These are phyloP conservation scores for Phoxinus phoxinus DNA, from an alignment of 2,113 vertebrate genomes.

Conservation along the genomic window DNA sequence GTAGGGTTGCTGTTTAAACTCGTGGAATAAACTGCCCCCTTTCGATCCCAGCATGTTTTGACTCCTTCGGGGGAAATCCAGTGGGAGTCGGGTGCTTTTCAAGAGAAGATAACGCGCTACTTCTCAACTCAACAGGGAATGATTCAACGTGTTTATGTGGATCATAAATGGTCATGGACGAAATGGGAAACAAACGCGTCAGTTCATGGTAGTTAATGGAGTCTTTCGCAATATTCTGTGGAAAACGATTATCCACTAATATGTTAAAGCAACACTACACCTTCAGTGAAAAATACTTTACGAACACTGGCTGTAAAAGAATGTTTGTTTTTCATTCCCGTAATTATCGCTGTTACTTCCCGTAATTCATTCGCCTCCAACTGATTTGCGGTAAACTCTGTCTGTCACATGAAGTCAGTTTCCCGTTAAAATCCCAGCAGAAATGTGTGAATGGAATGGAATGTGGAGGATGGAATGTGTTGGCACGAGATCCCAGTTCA, in stretches of 20 bases:
- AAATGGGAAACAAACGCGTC: not conserved
- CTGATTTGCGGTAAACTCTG: constrained; percentile 51
- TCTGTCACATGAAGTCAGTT: constrained; percentile 47
- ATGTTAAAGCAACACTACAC: not conserved
- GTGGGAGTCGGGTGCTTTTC: not conserved
- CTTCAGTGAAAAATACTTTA: not conserved
- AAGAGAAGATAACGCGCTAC: not conserved
- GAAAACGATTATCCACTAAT: not conserved
- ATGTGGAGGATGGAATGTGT: constrained; percentile 58
- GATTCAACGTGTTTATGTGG: not conserved
- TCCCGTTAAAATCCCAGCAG: constrained; percentile 54
- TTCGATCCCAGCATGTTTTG: constrained; percentile 4
- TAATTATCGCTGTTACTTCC: not conserved
- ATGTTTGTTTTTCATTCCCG: not conserved
- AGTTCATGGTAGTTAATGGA: constrained; percentile 24
- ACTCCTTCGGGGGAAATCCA: not conserved
- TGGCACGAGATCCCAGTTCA: constrained; percentile 32
- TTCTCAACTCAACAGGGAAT: not conserved
- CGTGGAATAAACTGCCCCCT: constrained; percentile 6
- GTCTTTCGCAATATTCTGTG: not conserved
- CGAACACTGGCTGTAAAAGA: too few relatives aligned
- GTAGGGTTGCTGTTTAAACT: not conserved
- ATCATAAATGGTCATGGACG: not conserved
- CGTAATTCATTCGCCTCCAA: not conserved
- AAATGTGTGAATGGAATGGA: constrained; percentile 59